A percentile compares a stretch with the other conserved stretches of the same genome.
These are phyloP conservation scores for Phalacrocorax carbo DNA, from an alignment of 2,113 vertebrate species.

Conservation along the genomic window DNA sequence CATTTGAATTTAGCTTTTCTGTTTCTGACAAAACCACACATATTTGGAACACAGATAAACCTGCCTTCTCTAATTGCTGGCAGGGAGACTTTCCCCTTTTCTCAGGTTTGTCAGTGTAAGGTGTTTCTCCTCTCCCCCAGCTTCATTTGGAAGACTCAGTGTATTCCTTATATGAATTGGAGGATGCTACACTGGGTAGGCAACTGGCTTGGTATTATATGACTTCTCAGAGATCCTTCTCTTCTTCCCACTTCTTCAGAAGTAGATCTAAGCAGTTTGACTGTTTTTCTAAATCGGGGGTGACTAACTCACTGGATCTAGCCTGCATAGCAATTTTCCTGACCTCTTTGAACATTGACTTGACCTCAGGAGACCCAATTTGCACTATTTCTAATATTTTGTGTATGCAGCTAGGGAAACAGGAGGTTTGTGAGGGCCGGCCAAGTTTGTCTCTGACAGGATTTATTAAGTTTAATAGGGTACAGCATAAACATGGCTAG, in stretches of 20 bases:
- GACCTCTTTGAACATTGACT: neutral
- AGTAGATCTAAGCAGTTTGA: neutral
- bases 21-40: neutral
- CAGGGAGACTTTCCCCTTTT: neutral
- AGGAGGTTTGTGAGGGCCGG: fast-evolving
- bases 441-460: neutral
- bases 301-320: neutral
- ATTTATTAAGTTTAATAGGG: constrained; percentile 1
- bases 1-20: neutral
- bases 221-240: neutral
- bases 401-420: neutral
- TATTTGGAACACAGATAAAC: neutral
- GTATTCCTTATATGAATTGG: fast-evolving
- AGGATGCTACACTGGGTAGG: neutral
- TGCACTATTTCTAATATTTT: neutral
- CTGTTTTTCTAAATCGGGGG: neutral
- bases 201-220: neutral
- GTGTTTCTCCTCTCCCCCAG: neutral
- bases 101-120: neutral
- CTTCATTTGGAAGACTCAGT: neutral
- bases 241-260: neutral
- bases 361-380: neutral
- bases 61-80: neutral
- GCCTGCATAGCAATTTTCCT: neutral
- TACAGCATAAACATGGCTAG: neutral